These are phyloP conservation scores for Theonella swinhoei DNA, from an alignment of 37 sponge, comb jelly and placozoan species.

Conservation along the genomic window DNA sequence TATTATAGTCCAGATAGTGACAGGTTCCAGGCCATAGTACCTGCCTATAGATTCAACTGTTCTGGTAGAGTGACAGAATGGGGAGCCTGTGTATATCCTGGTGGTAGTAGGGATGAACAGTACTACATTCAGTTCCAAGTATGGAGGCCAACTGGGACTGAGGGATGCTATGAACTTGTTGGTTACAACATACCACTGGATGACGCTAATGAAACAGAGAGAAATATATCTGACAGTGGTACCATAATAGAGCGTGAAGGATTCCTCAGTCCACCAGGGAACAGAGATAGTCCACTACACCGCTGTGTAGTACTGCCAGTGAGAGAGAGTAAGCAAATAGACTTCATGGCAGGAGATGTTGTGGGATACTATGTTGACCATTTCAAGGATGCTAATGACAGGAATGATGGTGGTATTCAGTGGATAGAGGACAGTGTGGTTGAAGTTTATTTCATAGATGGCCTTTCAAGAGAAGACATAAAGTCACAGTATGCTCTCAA, in stretches of 20 bases:
- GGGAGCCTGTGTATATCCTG: not conserved
- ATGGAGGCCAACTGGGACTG: constrained; percentile 27
- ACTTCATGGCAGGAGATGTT: constrained; percentile 52
- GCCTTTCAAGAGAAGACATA: not conserved
- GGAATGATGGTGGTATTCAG: not conserved
- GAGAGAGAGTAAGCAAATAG: constrained; percentile 9
- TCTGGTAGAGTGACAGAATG: not conserved
- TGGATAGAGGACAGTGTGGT: not conserved
- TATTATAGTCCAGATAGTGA: not conserved
- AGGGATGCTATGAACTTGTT: constrained; percentile 22
- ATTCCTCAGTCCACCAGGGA: not conserved
- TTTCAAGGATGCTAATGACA: not conserved
- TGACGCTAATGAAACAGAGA: not conserved
- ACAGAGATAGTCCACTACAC: not conserved
- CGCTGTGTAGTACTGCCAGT: not conserved
- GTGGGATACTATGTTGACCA: constrained; percentile 26
- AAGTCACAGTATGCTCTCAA: not conserved
- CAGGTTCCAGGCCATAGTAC: not conserved
- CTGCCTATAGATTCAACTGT: not conserved
- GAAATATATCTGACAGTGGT: too few species aligned
- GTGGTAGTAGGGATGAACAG: not conserved
- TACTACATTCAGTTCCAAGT: constrained; percentile 38
- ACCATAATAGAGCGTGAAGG: too few species aligned
- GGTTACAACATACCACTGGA: constrained; percentile 29
- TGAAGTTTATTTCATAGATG: not conserved